phyloP scores from a whole-genome alignment of 1,140 invertebrate species.

The Brachionus manjavacas region DNA sequence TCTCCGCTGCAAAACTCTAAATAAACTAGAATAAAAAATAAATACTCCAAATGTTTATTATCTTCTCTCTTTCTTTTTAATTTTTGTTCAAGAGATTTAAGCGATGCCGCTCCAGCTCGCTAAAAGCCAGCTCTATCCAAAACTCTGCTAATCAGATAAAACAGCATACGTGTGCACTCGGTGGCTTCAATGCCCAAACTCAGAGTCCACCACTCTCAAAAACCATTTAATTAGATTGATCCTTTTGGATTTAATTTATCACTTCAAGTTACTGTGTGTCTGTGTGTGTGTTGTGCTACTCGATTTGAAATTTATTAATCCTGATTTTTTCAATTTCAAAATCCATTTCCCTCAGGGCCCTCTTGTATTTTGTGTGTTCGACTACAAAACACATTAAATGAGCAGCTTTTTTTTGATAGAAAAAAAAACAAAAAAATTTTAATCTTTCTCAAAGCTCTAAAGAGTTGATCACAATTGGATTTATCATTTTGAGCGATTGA shows the following conservation, averaged over 20 bases:
- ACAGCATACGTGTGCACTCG: not conserved
- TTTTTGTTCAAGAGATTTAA: not conserved
- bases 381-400: not conserved
- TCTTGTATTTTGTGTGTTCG: not conserved
- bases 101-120: not conserved
- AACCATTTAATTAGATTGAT: conserved; percentile 28
- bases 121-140: not conserved
- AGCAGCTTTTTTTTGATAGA: not conserved
- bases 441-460: conserved; percentile 17
- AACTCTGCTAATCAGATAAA: not conserved
- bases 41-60: conserved; percentile 6
- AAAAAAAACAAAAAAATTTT: not conserved
- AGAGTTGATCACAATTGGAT: conserved; percentile 3
- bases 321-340: conserved; percentile 8
- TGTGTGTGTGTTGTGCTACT: too few relatives aligned
- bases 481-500: not conserved
- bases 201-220: too few relatives aligned
- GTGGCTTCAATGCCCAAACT: too few relatives aligned
- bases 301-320: not conserved
- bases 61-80: not conserved
- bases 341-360: not conserved
- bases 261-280: not conserved
- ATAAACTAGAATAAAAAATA: not conserved
- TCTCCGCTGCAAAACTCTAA: not conserved
- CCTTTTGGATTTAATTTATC: conserved; percentile 1